These are phyloP conservation scores for Cochlearius cochlearius DNA, from an alignment of 2,113 vertebrate genomes.

Conservation along the genomic window DNA sequence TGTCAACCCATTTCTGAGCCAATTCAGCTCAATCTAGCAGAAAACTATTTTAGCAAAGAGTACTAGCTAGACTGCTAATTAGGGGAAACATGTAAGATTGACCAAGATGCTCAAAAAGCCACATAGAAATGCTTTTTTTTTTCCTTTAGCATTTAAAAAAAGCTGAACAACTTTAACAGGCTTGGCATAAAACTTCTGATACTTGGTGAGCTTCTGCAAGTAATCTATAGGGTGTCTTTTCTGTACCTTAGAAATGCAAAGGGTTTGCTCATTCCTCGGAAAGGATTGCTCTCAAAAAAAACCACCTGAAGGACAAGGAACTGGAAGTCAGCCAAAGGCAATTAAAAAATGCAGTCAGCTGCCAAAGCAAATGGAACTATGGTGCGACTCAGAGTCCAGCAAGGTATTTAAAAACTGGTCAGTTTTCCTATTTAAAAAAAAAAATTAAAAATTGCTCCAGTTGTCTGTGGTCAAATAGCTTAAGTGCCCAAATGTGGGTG, in stretches of 20 bases:
- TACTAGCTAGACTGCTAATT: not conserved
- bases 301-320: not conserved
- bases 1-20: not conserved
- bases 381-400: not conserved
- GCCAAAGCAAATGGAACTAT: not conserved
- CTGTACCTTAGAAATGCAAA: not conserved
- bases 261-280: not conserved
- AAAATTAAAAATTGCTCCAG: rapidly evolving
- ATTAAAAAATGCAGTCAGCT: not conserved
- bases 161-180: not conserved
- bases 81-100: not conserved
- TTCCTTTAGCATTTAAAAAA: not conserved
- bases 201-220: not conserved
- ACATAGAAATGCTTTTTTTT: not conserved
- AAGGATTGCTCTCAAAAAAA: not conserved
- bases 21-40: not conserved
- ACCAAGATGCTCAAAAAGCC: not conserved
- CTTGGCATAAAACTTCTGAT: not conserved
- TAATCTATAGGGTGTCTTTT: not conserved
- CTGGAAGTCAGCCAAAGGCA: not conserved
- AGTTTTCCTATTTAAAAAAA: not conserved
- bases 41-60: not conserved
- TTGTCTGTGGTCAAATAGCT: not conserved
- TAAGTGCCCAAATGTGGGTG: not conserved
- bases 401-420: not conserved